Conservation (phyloP, 2,888 invertebrate genomes). For the Dicyrtomina minuta region DNA sequence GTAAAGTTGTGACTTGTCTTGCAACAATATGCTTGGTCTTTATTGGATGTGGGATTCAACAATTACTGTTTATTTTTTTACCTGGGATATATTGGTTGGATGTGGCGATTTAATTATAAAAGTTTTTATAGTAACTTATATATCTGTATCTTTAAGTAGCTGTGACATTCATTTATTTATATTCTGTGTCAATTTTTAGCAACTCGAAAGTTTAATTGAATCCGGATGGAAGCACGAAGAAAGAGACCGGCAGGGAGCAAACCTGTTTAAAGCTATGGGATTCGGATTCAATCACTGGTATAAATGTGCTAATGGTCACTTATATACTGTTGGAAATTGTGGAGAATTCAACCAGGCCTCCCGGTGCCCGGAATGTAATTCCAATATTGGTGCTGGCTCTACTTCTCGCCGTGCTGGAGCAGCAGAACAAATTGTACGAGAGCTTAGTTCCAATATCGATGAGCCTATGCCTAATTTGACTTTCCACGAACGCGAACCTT, state of each 20-base stretch:
- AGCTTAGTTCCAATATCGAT: neutral
- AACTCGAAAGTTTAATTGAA: neutral
- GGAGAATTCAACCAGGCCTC: constrained; percentile 64
- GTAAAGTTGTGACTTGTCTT: neutral
- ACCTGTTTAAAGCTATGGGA: constrained; percentile 17
- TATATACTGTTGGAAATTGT: constrained; percentile 68
- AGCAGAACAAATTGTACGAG: neutral
- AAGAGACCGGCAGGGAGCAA: neutral
- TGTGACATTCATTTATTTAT: neutral
- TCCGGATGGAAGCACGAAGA: neutral
- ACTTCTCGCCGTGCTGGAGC: neutral
- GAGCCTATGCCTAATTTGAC: neutral
- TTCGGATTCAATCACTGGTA: constrained; percentile 61
- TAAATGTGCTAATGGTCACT: constrained; percentile 70
- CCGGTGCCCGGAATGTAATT: constrained; percentile 57
- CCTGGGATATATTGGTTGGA: no score
- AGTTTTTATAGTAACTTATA: no score
- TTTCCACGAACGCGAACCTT: neutral
- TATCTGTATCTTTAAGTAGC: no score
- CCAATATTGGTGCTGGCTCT: constrained; percentile 59
- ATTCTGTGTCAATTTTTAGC: neutral
- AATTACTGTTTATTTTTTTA: no score
- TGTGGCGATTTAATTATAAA: no score
- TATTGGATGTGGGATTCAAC: no score
- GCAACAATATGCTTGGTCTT: no score